Conservation (phyloP, 2,888 invertebrate species). For the Glaucopsyche alexis region DNA sequence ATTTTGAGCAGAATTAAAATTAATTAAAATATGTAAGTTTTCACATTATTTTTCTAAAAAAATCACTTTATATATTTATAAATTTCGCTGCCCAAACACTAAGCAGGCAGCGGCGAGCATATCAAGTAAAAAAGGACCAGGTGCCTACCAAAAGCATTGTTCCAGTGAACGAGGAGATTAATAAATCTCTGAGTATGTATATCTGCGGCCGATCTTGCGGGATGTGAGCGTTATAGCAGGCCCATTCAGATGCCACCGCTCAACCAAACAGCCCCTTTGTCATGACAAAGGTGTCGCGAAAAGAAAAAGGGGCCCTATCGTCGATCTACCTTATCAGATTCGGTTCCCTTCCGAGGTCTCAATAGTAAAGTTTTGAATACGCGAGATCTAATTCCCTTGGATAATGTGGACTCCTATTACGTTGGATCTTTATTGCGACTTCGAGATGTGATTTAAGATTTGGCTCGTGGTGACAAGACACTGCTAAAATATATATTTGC, state of each 20-base stretch:
- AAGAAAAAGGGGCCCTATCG: conserved; percentile 78
- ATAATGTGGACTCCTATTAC: conserved; percentile 51
- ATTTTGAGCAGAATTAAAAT: not conserved
- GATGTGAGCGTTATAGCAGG: conserved; percentile 77
- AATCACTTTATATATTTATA: not conserved
- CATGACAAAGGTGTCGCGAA: conserved; percentile 79
- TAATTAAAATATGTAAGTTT: not conserved
- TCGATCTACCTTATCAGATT: conserved; percentile 78
- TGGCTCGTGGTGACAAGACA: conserved; percentile 29
- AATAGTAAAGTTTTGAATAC: conserved; percentile 77
- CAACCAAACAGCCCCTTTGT: conserved; percentile 77
- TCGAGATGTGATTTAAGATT: conserved; percentile 31
- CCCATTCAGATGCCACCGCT: conserved; percentile 78
- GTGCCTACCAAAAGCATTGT: conserved; percentile 77
- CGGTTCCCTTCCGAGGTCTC: conserved; percentile 78
- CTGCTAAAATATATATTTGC: conserved; percentile 6
- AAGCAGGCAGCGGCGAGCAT: not conserved
- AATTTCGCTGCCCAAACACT: conserved; percentile 7
- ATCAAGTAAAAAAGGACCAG: conserved; percentile 72
- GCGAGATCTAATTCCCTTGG: conserved; percentile 74
- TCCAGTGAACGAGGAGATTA: conserved; percentile 74
- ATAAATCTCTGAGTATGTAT: conserved; percentile 76
- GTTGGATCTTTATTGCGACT: conserved; percentile 32
- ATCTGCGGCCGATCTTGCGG: conserved; percentile 77
- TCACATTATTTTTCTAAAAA: not conserved